Base-by-base conservation (phyloP, 2,888 invertebrate genomes). In the Drosophila silvestris region DNA sequence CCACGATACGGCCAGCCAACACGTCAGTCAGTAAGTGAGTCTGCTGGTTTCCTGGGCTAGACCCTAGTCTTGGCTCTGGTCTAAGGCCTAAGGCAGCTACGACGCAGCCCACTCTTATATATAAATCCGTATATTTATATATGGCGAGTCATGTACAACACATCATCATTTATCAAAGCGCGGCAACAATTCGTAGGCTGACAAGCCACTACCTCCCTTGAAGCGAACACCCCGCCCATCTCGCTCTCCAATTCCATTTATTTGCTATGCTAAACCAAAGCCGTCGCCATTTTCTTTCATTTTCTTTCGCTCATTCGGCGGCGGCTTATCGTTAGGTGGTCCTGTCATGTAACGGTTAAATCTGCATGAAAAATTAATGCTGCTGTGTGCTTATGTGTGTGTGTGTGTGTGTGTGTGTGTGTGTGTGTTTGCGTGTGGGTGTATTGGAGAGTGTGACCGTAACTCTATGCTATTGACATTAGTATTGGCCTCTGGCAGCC, bases 331-430 rank as follows among this genome's bases (percentile, higher is more conserved):
- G 74, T 80, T 85, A 74, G 89, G 80, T 88, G 83, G 70, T 75
- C 70, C 85, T 89, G 85, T 85, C 85, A 85, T 89, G 85, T 85
- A 89, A 85, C 89, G 74, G 89, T 85, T 89, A 89, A 85, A 87
- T 89, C 85, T 85, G 85, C 85, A 87, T 85, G 89, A 85, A 85
- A 85, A 85, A 85, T 85, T 84, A 85, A 89, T 89, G 89, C 82
- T 63, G 16, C 51, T 53, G 28, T 62, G 67, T 60, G 65, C 14
- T 14, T 70, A 41, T 56, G 59, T 69, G 53, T 70, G 54, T 56
- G 70, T 54, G 52, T 54, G 50, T 50, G 52, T n/a, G 47, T 30
- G 54, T 41, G 52, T 3, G 41, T 64, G 66, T 52, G 50, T 50
- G 52, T n/a, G 47, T 30, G 54, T 41, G 52, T 3, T 26, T 2